Evolutionary conservation across 2,113 vertebrate species (phyloP).

Genomic region (Zingel zingel): DNA sequence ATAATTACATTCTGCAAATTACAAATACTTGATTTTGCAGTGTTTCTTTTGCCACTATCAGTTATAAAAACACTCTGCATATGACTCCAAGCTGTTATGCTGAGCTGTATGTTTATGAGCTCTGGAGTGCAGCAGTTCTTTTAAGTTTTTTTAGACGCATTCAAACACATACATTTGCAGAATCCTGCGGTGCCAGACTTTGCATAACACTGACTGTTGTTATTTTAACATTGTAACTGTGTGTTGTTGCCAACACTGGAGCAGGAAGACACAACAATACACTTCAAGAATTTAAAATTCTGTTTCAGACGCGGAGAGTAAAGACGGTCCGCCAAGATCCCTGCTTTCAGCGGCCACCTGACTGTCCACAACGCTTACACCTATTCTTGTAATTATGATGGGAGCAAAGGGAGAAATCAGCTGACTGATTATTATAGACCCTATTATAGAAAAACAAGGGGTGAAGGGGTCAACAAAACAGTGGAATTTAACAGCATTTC

Average conservation of each 20-base stretch:
- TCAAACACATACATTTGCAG: conserved; percentile 37
- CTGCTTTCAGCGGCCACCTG: neutral
- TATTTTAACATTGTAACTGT: conserved; percentile 55
- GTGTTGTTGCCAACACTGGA: conserved; percentile 7
- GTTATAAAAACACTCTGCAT: conserved; percentile 39
- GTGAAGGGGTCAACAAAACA: neutral
- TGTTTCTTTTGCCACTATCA: conserved; percentile 14
- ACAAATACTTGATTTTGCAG: conserved; percentile 4
- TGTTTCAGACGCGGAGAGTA: neutral
- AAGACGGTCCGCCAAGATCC: neutral
- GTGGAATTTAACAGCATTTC: no score
- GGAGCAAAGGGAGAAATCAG: neutral
- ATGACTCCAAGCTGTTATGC: conserved; percentile 39
- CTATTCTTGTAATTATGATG: neutral
- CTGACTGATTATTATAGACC: neutral
- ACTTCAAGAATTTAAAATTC: neutral
- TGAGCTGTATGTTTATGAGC: conserved; percentile 43
- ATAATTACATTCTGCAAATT: conserved; percentile 35
- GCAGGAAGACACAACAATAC: neutral
- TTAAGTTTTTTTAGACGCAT: conserved; percentile 47
- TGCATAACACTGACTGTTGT: conserved; percentile 33
- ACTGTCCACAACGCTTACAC: neutral
- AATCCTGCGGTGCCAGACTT: conserved; percentile 41
- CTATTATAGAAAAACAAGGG: no score
- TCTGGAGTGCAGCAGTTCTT: conserved; percentile 33